Percentiles rank a stretch among this genome's conserved stretches.
phyloP scores from a whole-genome alignment of 1,140 invertebrate genomes.

The Temnothorax longispinosus region DNA sequence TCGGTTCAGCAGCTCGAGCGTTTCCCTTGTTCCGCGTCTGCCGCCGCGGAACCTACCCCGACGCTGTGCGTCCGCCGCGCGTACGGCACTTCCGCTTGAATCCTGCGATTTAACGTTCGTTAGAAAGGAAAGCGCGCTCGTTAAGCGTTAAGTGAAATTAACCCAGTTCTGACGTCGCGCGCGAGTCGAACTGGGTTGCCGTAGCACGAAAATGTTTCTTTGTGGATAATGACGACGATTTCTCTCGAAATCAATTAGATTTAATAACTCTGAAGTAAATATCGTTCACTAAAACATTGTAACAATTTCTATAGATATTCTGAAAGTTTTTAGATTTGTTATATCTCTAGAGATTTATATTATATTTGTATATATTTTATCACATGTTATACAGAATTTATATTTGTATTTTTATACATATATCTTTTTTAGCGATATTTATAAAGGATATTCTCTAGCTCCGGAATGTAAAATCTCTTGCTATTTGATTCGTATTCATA shows the following conservation, averaged over 20 bases:
- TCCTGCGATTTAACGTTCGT: constrained; percentile 48
- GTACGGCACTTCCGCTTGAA: constrained; percentile 41
- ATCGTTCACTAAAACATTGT: neutral
- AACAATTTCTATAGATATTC: neutral
- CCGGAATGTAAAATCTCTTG: neutral
- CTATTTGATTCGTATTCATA: neutral
- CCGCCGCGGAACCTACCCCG: neutral
- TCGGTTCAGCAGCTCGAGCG: constrained; percentile 30
- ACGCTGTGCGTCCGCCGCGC: neutral
- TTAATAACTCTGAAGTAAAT: neutral
- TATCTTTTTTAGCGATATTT: constrained; percentile 12
- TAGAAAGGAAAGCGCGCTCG: constrained; percentile 22
- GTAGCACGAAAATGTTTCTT: neutral
- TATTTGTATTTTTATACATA: neutral
- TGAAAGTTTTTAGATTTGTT: neutral
- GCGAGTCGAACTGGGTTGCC: neutral
- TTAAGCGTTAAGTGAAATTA: constrained; percentile 41
- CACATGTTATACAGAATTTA: neutral
- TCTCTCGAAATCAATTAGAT: neutral
- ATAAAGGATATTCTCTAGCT: neutral
- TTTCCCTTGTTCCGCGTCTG: constrained; percentile 16
- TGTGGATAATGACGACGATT: neutral
- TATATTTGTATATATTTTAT: neutral
- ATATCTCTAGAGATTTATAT: constrained; percentile 16
- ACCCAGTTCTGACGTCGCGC: constrained; percentile 9